phyloP scores from a whole-genome alignment of 2,113 vertebrate species.

The Zosterops borbonicus region DNA sequence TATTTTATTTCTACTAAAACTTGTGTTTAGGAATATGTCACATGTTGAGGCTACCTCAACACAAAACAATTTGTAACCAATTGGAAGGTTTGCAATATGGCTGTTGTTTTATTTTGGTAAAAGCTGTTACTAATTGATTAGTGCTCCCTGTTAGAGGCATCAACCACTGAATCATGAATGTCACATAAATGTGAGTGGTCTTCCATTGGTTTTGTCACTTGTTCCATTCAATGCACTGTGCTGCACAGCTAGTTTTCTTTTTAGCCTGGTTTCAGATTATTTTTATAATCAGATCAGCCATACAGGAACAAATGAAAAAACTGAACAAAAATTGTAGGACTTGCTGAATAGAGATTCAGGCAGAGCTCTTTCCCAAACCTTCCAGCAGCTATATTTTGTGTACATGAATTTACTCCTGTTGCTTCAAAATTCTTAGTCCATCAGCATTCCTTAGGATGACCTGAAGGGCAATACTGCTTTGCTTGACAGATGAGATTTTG shows the following conservation, averaged over 20 bases:
- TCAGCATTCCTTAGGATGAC: neutral
- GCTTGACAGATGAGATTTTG: neutral
- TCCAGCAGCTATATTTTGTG: neutral
- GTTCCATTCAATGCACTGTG: neutral
- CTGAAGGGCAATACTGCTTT: neutral
- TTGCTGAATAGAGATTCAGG: neutral
- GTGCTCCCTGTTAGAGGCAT: neutral
- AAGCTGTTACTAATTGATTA: neutral
- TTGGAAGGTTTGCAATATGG: neutral
- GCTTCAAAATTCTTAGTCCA: neutral
- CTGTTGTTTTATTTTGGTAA: neutral
- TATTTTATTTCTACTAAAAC: neutral
- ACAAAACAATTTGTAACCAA: neutral
- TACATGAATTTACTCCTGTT: neutral
- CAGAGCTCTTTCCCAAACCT: neutral
- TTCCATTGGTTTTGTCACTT: neutral
- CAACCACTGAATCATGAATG: neutral
- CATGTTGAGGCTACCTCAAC: neutral
- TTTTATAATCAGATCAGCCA: neutral
- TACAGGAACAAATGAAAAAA: neutral
- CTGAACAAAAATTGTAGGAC: neutral
- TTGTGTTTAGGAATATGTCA: neutral
- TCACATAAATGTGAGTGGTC: neutral
- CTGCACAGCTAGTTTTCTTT: neutral
- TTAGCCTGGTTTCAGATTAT: neutral